Conservation (phyloP, 1,140 invertebrate genomes). For the Pseudomyrmex concolor region DNA sequence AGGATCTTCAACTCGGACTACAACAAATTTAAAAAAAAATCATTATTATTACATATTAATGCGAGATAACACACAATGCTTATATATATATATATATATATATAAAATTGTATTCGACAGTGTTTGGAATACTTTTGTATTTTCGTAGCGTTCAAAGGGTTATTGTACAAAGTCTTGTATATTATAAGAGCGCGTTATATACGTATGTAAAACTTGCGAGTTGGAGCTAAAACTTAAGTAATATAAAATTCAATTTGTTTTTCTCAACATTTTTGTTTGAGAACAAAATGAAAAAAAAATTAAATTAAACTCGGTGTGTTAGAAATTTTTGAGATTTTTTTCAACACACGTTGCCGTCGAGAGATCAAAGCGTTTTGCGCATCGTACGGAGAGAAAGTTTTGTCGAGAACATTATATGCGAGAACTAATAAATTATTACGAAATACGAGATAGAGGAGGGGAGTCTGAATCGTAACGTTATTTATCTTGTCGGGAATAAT, state of each 20-base stretch:
- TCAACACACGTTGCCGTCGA: no score
- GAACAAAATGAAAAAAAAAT: background rate
- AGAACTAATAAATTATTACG: no score
- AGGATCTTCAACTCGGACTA: background rate
- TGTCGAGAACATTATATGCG: no score
- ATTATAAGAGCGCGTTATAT: conserved; percentile 46
- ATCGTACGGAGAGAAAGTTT: no score
- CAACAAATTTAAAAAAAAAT: conserved; percentile 16
- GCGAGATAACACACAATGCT: conserved; percentile 43
- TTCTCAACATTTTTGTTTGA: background rate
- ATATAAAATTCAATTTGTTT: background rate
- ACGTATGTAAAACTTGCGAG: background rate
- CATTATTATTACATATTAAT: conserved; percentile 4
- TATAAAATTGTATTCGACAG: no score
- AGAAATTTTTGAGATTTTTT: no score
- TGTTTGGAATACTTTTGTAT: conserved; percentile 70
- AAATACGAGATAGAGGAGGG: no score
- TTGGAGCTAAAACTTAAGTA: background rate
- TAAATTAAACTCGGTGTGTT: background rate
- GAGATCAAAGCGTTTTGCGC: no score
- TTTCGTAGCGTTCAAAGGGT: conserved; percentile 61
- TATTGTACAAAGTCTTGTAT: conserved; percentile 72
- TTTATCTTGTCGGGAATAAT: no score
- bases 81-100: no score
- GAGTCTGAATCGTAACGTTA: no score